These are phyloP conservation scores for Oreonectes daqikongensis DNA, from an alignment of 2,797 vertebrate species.

Conservation along the genomic window DNA sequence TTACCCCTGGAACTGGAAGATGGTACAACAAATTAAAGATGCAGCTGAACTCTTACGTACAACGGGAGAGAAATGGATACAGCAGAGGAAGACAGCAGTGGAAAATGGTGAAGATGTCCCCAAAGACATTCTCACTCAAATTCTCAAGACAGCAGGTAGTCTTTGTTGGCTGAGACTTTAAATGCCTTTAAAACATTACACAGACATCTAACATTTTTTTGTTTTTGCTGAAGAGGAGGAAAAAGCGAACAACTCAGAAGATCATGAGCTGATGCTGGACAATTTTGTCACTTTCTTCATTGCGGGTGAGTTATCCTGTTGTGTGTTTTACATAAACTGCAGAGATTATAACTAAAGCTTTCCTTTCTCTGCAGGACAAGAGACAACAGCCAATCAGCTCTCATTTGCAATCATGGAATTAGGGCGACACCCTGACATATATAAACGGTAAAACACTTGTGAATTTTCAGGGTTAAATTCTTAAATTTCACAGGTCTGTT, in stretches of 20 bases:
- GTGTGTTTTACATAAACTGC: not conserved
- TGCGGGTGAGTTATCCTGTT: constrained; percentile 75
- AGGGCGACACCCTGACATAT: constrained; percentile 81
- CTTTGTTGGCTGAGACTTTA: too few relatives aligned
- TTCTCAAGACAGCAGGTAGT: constrained; percentile 79
- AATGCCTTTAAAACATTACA: not conserved
- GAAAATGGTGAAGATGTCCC: constrained; percentile 77
- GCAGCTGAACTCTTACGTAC: constrained; percentile 79
- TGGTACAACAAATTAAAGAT: constrained; percentile 76
- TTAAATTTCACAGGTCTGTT: not conserved
- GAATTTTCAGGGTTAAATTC: too few relatives aligned
- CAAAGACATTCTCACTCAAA: constrained; percentile 87
- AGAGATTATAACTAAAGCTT: not conserved
- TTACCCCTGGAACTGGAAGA: constrained; percentile 75
- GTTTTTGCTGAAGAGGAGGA: constrained; percentile 73
- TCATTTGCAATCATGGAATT: constrained; percentile 88
- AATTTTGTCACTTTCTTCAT: constrained; percentile 93
- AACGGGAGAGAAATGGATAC: constrained; percentile 82
- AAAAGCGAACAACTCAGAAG: constrained; percentile 75
- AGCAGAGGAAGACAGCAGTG: constrained; percentile 78
- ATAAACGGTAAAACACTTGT: constrained; percentile 75
- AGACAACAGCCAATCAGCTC: constrained; percentile 89
- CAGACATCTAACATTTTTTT: not conserved
- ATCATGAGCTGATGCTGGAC: constrained; percentile 85
- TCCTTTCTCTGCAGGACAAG: constrained; percentile 77